Conservation (phyloP, 2,888 invertebrate species). For the Cephus spinipes region DNA sequence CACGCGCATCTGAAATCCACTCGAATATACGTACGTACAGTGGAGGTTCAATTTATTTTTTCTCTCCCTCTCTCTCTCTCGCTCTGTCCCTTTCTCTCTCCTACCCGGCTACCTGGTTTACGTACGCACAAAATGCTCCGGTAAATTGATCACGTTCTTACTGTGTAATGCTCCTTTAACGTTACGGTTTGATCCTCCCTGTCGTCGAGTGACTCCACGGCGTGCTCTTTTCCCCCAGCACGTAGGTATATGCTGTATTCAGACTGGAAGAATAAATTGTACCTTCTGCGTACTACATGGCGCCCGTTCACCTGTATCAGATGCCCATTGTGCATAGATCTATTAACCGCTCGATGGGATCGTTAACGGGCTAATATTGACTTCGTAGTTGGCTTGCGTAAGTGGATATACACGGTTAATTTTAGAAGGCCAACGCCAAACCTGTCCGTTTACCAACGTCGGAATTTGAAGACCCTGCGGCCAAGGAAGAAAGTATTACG, state of each 20-base stretch:
- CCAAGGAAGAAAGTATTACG: neutral
- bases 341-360: neutral
- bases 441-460: neutral
- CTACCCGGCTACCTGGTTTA: conserved; percentile 10
- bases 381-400: neutral
- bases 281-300: neutral
- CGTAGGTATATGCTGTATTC: neutral
- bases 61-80: neutral
- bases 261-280: neutral
- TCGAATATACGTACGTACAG: conserved; percentile 1
- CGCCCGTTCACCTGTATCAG: neutral
- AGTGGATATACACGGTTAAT: neutral
- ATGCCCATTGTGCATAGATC: neutral
- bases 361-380: neutral
- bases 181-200: neutral
- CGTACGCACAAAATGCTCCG: conserved; percentile 7
- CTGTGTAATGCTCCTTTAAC: conserved; percentile 3
- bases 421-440: neutral
- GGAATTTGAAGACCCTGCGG: neutral
- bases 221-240: neutral
- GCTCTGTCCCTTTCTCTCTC: neutral
- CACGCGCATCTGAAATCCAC: neutral
- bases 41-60: neutral
- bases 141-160: conserved; percentile 7
- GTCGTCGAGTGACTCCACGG: neutral